Percentiles rank a stretch among this genome's conserved stretches.
Evolutionary conservation across 1,140 invertebrate species (phyloP).

Genomic region (Drosophila ananassae): DNA sequence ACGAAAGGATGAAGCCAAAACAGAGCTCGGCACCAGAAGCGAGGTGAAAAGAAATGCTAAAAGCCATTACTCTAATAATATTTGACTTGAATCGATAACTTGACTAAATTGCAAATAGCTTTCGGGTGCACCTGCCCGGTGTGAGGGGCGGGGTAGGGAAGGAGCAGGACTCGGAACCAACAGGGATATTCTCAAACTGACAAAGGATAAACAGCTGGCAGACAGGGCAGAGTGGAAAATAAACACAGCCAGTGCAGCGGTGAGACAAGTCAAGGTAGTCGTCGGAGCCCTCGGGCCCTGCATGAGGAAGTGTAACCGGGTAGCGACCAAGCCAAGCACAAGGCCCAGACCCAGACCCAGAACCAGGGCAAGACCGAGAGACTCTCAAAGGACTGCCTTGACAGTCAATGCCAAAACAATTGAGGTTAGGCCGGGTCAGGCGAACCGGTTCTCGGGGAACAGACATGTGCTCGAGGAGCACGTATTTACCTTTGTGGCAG

Average conservation of each 20-base stretch:
- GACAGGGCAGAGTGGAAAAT: constrained; percentile 54
- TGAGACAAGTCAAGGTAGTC: constrained; percentile 50
- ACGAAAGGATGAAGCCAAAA: constrained; percentile 9
- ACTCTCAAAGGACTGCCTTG: constrained; percentile 59
- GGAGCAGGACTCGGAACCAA: constrained; percentile 3
- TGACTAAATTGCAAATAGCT: constrained; percentile 64
- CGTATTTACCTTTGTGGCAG: constrained; percentile 50
- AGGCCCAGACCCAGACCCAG: constrained; percentile 45
- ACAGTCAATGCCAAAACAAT: constrained; percentile 76
- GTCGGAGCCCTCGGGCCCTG: neutral
- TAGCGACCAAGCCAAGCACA: constrained; percentile 25
- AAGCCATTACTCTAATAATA: constrained; percentile 75
- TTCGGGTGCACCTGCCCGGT: constrained; percentile 3
- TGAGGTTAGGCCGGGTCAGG: constrained; percentile 52
- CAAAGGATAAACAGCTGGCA: constrained; percentile 60
- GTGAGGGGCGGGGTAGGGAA: neutral
- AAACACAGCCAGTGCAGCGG: constrained; percentile 52
- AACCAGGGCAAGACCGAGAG: constrained; percentile 46
- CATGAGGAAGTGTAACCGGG: constrained; percentile 21
- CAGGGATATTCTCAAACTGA: constrained; percentile 21
- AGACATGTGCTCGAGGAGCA: constrained; percentile 29
- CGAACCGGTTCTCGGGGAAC: constrained; percentile 6
- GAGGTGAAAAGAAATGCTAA: constrained; percentile 19
- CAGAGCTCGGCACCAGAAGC: neutral
- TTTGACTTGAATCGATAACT: constrained; percentile 73